These are phyloP conservation scores for Paralinhomoeus sp. DNA, from an alignment of 2,888 invertebrate species.

Conservation along the genomic window DNA sequence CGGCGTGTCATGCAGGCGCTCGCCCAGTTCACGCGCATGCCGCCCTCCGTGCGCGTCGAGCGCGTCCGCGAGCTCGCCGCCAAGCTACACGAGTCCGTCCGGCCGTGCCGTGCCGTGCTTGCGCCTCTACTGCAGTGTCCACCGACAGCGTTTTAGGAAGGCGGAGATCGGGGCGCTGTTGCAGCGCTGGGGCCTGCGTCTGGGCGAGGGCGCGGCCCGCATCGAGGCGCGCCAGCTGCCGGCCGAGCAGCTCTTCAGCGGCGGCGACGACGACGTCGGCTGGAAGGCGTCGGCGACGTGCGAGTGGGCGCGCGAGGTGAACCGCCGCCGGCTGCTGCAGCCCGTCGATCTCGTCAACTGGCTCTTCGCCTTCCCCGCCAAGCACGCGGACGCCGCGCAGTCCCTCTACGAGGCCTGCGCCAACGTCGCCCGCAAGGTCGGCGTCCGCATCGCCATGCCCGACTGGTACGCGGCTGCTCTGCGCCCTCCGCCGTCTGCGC, in stretches of 20 bases:
- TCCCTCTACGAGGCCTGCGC: constrained; percentile 4
- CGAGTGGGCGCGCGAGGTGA: too few species aligned
- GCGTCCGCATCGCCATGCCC: constrained; percentile 1
- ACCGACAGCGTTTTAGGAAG: too few species aligned
- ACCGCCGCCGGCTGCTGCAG: constrained; percentile 12
- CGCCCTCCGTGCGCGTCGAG: constrained; percentile 48
- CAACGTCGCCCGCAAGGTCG: constrained; percentile 4
- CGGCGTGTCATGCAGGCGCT: constrained; percentile 50
- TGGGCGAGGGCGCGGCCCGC: constrained; percentile 17
- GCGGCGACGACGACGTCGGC: constrained; percentile 31
- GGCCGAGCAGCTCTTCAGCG: constrained; percentile 41
- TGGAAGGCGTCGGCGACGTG: constrained; percentile 9
- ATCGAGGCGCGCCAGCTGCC: constrained; percentile 18
- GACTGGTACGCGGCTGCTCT: background rate
- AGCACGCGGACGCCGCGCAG: background rate
- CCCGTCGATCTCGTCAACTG: constrained; percentile 10
- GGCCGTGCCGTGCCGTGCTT: too few species aligned
- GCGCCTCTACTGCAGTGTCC: too few species aligned
- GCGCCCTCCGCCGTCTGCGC: background rate
- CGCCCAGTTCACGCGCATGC: constrained; percentile 48
- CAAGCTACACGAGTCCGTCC: too few species aligned
- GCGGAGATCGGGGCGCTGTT: constrained; percentile 40
- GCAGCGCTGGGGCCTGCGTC: constrained; percentile 51
- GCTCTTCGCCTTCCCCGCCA: constrained; percentile 9
- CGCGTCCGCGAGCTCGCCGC: constrained; percentile 42